Conservation (phyloP, 2,113 vertebrate genomes). For the Haplotaxodon microlepis region DNA sequence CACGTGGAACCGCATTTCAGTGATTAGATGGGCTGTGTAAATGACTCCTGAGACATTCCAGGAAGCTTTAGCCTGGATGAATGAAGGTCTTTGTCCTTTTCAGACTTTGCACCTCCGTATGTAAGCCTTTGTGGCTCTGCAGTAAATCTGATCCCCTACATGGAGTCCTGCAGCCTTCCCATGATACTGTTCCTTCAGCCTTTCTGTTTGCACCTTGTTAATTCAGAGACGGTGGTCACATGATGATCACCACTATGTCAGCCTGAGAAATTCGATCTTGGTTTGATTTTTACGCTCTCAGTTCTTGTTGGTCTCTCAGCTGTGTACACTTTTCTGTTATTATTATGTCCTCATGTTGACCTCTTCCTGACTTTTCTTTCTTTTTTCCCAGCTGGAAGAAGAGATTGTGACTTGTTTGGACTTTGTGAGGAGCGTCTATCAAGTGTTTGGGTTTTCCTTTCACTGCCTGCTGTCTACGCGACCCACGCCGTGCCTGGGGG, state of each 20-base stretch:
- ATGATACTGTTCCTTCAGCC: neutral
- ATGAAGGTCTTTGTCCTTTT: conserved; percentile 48
- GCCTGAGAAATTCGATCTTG: neutral
- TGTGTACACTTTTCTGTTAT: neutral
- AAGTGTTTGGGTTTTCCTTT: conserved; percentile 85
- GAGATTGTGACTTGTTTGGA: conserved; percentile 86
- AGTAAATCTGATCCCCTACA: conserved; percentile 1
- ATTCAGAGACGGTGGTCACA: neutral
- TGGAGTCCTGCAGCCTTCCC: neutral
- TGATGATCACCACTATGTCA: neutral
- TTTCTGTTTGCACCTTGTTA: neutral
- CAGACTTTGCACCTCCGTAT: conserved; percentile 29
- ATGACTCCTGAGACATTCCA: conserved; percentile 47
- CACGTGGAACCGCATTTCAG: conserved; percentile 5
- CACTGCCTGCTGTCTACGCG: conserved; percentile 83
- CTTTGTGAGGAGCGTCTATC: conserved; percentile 81
- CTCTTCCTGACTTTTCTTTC: neutral
- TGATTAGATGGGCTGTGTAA: conserved; percentile 28
- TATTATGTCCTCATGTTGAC: neutral
- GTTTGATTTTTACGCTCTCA: neutral
- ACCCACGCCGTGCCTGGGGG: conserved; percentile 79
- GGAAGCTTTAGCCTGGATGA: conserved; percentile 32
- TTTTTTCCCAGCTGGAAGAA: conserved; percentile 71
- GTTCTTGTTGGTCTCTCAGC: neutral
- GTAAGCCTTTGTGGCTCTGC: neutral